Conservation (phyloP, 2,797 vertebrate genomes). For the Mastacembelus armatus region DNA sequence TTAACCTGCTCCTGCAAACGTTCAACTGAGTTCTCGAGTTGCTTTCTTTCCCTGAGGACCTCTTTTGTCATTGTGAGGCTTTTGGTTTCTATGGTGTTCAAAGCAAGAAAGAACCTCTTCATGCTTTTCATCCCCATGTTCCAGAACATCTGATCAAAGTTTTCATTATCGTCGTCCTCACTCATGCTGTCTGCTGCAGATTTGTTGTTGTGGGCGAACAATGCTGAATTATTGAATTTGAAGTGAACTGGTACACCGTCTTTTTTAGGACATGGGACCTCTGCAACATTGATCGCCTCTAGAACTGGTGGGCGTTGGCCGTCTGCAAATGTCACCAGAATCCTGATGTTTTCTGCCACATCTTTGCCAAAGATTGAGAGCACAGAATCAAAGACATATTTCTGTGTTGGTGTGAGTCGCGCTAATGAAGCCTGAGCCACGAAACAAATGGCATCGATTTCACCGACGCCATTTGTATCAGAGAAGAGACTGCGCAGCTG, state of each 20-base stretch:
- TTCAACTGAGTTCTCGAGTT: slow-evolving; percentile 1
- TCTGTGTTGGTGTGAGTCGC: slow-evolving; percentile 37
- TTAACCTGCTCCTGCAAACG: slow-evolving; percentile 26
- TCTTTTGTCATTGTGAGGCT: slow-evolving; percentile 23
- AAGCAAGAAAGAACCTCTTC: slow-evolving; percentile 39
- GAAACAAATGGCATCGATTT: slow-evolving; percentile 24
- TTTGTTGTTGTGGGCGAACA: slow-evolving; percentile 46
- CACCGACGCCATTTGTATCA: background rate
- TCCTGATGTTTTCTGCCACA: slow-evolving; percentile 50
- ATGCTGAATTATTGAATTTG: slow-evolving; percentile 66
- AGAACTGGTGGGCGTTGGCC: slow-evolving; percentile 42
- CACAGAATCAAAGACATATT: slow-evolving; percentile 55
- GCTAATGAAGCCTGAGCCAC: slow-evolving; percentile 13
- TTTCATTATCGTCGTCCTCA: background rate
- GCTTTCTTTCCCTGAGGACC: slow-evolving; percentile 30
- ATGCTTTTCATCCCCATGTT: slow-evolving; percentile 45
- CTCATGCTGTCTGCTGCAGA: rapidly evolving
- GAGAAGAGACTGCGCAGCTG: slow-evolving; percentile 22
- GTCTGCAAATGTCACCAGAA: slow-evolving; percentile 65
- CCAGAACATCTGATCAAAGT: slow-evolving; percentile 61
- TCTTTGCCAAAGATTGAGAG: slow-evolving; percentile 64
- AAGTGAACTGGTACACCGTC: slow-evolving; percentile 36
- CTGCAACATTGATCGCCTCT: slow-evolving; percentile 26
- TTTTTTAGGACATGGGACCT: slow-evolving; percentile 51
- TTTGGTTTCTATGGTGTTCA: slow-evolving; percentile 20